Percentiles rank a stretch among this genome's conserved stretches.
Evolutionary conservation across 2,797 vertebrate species (phyloP).

Genomic region (Cephalopachus bancanus): DNA sequence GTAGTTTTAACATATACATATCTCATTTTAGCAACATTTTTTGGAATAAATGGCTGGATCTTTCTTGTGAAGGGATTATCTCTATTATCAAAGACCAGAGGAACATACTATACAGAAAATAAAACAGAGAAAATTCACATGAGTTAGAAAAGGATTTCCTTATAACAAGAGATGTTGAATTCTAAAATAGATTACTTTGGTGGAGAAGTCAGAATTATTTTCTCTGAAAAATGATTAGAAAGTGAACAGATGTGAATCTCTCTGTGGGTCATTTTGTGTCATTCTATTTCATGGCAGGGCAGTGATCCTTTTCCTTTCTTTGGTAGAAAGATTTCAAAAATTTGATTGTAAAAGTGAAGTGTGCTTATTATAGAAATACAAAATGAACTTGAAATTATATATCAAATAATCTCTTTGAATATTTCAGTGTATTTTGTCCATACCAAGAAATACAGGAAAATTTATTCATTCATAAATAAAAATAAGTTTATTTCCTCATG

Average conservation of each 20-base stretch:
- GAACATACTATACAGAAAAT: background rate
- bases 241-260: background rate
- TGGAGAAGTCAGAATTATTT: background rate
- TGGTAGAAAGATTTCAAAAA: background rate
- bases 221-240: background rate
- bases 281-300: background rate
- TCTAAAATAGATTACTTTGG: background rate
- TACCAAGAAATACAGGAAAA: background rate
- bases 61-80: background rate
- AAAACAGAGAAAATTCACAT: slow-evolving; percentile 25
- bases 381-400: background rate
- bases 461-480: background rate
- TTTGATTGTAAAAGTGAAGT: background rate
- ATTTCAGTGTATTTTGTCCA: background rate
- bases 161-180: background rate
- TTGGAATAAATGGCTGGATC: background rate
- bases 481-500: background rate
- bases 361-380: background rate
- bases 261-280: background rate
- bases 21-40: background rate
- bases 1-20: background rate
- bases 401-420: background rate
- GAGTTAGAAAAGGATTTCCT: background rate
- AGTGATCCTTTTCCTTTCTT: background rate
- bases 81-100: background rate